These are phyloP conservation scores for Eupsittula cactorum DNA, from an alignment of 2,113 vertebrate genomes.

Conservation along the genomic window DNA sequence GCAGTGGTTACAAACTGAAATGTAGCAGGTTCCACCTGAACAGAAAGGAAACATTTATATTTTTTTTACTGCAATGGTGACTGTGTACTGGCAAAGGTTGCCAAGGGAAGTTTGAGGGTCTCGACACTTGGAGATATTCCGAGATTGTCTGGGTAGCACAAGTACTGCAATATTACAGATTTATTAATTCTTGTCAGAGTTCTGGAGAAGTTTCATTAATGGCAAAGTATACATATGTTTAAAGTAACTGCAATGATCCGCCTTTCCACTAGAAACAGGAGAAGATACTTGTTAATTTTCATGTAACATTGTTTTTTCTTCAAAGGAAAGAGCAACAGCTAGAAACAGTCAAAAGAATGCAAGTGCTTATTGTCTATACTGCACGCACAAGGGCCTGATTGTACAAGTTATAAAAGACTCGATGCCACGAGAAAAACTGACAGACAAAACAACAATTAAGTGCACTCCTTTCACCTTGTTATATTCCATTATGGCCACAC, in stretches of 20 bases:
- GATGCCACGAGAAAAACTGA: not conserved
- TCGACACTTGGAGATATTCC: not conserved
- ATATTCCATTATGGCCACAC: not conserved
- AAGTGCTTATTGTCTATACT: not conserved
- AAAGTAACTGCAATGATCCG: not conserved
- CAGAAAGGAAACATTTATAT: not conserved
- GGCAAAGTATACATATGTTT: not conserved
- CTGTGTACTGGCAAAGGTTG: not conserved
- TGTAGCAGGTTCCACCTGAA: not conserved
- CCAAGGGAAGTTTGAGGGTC: not conserved
- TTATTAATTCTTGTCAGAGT: not conserved
- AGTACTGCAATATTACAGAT: not conserved
- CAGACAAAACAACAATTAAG: not conserved
- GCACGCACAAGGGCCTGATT: fast-evolving
- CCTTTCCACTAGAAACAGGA: not conserved
- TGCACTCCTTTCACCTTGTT: not conserved
- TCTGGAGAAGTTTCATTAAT: not conserved
- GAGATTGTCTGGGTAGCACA: not conserved
- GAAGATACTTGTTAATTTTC: not conserved
- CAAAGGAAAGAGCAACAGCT: not conserved
- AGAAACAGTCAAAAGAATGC: not conserved
- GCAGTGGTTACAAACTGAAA: not conserved
- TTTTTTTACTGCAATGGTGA: not conserved
- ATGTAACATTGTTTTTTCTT: not conserved
- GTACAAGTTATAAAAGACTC: not conserved